Base-by-base conservation (phyloP, 2,888 invertebrate species). In the Corythucha ciliata region DNA sequence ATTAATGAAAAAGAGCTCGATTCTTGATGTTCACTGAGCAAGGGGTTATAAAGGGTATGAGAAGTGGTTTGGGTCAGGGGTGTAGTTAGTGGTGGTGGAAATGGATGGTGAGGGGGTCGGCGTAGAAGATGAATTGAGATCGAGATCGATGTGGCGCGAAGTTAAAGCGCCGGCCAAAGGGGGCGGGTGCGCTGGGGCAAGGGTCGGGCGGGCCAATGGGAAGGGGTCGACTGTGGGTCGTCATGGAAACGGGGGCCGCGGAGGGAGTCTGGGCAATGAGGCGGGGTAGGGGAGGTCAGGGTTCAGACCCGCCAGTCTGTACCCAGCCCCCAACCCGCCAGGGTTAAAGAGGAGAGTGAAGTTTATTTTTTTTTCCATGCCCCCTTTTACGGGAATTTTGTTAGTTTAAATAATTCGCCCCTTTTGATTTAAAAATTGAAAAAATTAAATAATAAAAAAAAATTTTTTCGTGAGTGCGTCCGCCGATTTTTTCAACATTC, bases 401-500 rank as follows among this genome's bases (percentile, higher is more conserved):
- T 24, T n/a, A 2, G 10, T 29, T 29, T 29, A 29, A 29, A 29
- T 10, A 29, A 29, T 10, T n/a, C n/a, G n/a, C n/a, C n/a, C n/a
- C n/a, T n/a, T n/a, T n/a, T n/a, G n/a, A n/a, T 29, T 29, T 29
- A 8, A 29, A 29, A 34, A 34, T n/a, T n/a, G n/a, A n/a, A n/a
- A n/a, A n/a, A n/a, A n/a, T n/a, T n/a, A n/a, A n/a, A n/a, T n/a
- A n/a, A n/a, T 29, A n/a, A 10, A 8, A n/a, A 29, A 29, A 29
- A 29, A 29, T n/a, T n/a, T n/a, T 29, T 29, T 29, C n/a, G 8
- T 29, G 29, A 29, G 8, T 29, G 8, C 29, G 29, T 29, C 29
- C 8, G 29, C 49, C 41, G 49, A 47, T 20, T 8, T 10, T 14
- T 12, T 18, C 56, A 62, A 57, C 61, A 64, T 61, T 62, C 63